Conservation (phyloP, 2,888 invertebrate genomes). For the Strigamia transsilvanica region DNA sequence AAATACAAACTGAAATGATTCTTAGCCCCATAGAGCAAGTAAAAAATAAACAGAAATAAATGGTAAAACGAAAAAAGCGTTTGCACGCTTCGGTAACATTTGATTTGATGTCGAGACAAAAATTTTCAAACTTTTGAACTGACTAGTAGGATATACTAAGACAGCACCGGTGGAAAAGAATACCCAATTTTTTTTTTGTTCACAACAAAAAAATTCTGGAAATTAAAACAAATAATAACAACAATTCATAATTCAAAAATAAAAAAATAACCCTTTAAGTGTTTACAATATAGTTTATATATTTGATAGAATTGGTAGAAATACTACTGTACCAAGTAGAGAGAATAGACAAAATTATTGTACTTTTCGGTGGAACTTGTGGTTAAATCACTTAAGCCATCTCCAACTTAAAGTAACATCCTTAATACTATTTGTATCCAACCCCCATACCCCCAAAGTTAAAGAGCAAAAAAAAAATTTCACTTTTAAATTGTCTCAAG, state of each 20-base stretch:
- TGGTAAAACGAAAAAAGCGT: not conserved
- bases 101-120: constrained; percentile 31
- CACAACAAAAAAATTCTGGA: not conserved
- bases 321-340: constrained; percentile 19
- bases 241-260: not conserved
- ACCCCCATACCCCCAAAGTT: not conserved
- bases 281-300: constrained; percentile 27
- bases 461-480: not conserved
- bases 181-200: not conserved
- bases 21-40: not conserved
- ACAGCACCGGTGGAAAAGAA: not conserved
- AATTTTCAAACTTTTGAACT: constrained; percentile 18
- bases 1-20: constrained; percentile 36
- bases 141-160: constrained; percentile 7
- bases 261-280: constrained; percentile 1
- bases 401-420: constrained; percentile 20
- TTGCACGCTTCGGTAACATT: not conserved
- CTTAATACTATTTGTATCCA: constrained; percentile 21
- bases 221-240: not conserved
- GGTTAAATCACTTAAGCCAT: constrained; percentile 19
- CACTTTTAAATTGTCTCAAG: constrained; percentile 3
- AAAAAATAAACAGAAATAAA: not conserved
- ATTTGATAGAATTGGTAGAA: constrained; percentile 6
- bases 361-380: constrained; percentile 12
- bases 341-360: constrained; percentile 26